Conservation (phyloP, 2,797 vertebrate species). For the Manis javanica region DNA sequence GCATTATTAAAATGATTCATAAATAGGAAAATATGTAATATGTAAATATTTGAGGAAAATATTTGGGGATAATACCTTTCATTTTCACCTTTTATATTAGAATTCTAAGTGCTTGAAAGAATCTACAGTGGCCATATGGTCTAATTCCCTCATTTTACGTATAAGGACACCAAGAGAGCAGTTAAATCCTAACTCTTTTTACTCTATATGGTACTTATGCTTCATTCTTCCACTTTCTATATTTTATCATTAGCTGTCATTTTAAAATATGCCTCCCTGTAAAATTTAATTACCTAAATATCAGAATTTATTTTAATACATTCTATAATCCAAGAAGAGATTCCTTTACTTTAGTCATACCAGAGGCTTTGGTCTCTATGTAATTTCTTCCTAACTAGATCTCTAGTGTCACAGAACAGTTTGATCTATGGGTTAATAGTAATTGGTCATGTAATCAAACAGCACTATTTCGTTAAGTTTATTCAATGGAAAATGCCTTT, state of each 20-base stretch:
- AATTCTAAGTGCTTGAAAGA: background rate
- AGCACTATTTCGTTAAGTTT: background rate
- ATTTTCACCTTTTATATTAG: background rate
- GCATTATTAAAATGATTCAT: background rate
- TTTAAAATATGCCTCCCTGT: background rate
- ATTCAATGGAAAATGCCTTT: background rate
- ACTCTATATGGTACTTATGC: background rate
- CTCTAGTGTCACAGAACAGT: background rate
- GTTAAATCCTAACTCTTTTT: background rate
- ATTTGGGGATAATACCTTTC: background rate
- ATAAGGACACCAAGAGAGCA: background rate
- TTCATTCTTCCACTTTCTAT: background rate
- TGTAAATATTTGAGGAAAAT: background rate
- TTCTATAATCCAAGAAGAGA: background rate
- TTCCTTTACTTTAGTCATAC: background rate
- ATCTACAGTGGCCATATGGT: background rate
- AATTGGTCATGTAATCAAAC: background rate
- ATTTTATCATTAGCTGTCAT: background rate
- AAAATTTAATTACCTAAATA: background rate
- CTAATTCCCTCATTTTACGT: background rate
- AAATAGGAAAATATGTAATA: background rate
- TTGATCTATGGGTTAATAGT: background rate
- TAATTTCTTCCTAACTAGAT: background rate
- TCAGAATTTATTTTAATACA: background rate
- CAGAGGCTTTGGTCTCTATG: background rate